Percentiles rank a stretch among this genome's conserved stretches.
These are phyloP conservation scores for Dolichotis patagonum DNA, from an alignment of 2,113 vertebrate species.

Conservation along the genomic window DNA sequence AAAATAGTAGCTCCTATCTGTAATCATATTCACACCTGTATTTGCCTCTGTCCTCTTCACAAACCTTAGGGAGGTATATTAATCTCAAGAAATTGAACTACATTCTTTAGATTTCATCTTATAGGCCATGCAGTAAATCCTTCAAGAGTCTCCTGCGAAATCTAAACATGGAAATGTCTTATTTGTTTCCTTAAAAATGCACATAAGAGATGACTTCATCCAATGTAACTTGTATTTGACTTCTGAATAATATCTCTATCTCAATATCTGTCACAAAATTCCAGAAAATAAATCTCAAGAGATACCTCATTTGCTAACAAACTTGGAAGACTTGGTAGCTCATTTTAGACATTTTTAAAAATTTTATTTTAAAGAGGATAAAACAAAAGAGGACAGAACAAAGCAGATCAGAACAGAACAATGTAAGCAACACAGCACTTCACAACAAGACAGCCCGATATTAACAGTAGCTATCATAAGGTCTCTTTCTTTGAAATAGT, in stretches of 20 bases:
- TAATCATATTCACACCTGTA: background rate
- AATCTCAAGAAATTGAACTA: background rate
- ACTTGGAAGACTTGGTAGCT: background rate
- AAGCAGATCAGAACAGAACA: too few relatives aligned
- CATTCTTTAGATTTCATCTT: background rate
- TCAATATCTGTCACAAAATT: background rate
- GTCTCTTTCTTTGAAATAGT: too few relatives aligned
- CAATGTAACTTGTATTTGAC: background rate
- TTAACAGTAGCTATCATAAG: too few relatives aligned
- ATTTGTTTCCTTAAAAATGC: background rate
- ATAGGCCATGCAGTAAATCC: background rate
- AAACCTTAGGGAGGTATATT: background rate
- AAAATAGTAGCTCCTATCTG: background rate
- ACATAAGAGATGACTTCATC: background rate
- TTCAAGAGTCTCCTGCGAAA: background rate
- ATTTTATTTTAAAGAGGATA: too few relatives aligned
- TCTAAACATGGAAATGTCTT: background rate
- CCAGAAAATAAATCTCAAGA: background rate
- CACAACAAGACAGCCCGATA: too few relatives aligned
- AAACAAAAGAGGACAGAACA: too few relatives aligned
- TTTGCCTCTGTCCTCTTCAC: background rate
- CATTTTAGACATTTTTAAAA: background rate
- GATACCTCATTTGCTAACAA: background rate
- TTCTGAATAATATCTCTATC: background rate
- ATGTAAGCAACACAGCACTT: too few relatives aligned